Evolutionary conservation across 2,888 invertebrate species (phyloP).

Genomic region (Cephus rjabovi): DNA sequence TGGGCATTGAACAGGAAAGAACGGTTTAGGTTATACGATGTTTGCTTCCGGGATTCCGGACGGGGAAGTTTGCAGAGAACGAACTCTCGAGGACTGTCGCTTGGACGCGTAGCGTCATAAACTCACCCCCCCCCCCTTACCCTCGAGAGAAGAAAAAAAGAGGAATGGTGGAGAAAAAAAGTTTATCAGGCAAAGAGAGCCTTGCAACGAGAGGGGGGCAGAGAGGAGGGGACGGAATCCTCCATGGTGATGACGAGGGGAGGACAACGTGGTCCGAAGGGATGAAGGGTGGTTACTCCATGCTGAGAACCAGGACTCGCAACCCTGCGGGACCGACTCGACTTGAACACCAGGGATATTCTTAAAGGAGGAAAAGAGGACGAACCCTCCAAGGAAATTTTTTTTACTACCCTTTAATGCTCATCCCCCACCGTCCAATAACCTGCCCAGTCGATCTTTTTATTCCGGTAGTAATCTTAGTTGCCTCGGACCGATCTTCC

Average conservation of each 20-base stretch:
- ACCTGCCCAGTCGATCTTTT: not conserved
- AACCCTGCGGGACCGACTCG: not conserved
- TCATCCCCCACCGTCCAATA: not conserved
- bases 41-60: conserved; percentile 1
- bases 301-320: conserved; percentile 10
- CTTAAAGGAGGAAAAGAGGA: not conserved
- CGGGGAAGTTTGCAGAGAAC: not conserved
- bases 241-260: conserved; percentile 11
- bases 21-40: conserved; percentile 7
- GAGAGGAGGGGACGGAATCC: conserved; percentile 9
- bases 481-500: not conserved
- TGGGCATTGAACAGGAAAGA: conserved; percentile 3
- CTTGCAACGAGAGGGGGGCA: not conserved
- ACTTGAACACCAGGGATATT: not conserved
- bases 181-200: not conserved
- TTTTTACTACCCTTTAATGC: conserved; percentile 1
- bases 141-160: not conserved
- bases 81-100: conserved; percentile 1
- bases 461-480: conserved; percentile 2
- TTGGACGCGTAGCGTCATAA: conserved; percentile 12
- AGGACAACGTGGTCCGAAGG: not conserved
- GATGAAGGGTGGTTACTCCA: conserved; percentile 2
- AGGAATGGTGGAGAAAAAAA: not conserved
- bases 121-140: not conserved
- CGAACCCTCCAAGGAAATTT: not conserved